These are phyloP conservation scores for Megaptera novaeangliae DNA, from an alignment of 2,113 vertebrate species.

Conservation along the genomic window DNA sequence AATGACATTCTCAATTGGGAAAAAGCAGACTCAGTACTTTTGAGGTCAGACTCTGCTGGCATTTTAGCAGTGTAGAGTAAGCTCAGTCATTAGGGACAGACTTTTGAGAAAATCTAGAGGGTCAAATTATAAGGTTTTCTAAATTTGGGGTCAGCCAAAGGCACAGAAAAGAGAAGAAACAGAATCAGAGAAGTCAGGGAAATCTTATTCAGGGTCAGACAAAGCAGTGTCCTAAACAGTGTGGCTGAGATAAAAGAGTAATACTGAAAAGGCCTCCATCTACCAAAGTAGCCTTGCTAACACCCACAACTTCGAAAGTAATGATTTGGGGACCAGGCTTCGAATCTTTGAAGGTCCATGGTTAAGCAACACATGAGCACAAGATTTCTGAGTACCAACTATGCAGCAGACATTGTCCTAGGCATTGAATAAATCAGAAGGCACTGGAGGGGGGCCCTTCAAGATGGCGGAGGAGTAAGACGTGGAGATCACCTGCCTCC, in stretches of 20 bases:
- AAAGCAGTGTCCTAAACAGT: background rate
- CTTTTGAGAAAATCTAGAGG: conserved; percentile 13
- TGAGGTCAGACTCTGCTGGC: background rate
- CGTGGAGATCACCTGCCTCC: too few species aligned
- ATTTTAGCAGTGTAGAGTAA: background rate
- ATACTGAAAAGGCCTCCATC: background rate
- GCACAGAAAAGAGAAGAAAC: background rate
- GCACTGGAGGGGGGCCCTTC: too few species aligned
- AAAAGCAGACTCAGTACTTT: background rate
- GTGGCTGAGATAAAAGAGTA: background rate
- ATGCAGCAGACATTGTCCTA: background rate
- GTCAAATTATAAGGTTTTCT: conserved; percentile 6
- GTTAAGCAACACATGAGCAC: background rate
- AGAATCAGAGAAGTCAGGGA: background rate
- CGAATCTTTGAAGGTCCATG: background rate
- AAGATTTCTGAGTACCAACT: background rate
- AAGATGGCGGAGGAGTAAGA: too few species aligned
- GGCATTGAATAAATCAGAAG: background rate
- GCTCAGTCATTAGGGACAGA: background rate
- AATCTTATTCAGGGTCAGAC: background rate
- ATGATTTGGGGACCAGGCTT: background rate
- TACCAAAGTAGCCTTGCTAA: background rate
- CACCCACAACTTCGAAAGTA: background rate
- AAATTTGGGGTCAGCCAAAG: conserved; percentile 5
- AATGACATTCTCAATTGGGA: background rate